A percentile compares a stretch with the other conserved stretches of the same genome.
phyloP scores from a whole-genome alignment of 1,140 invertebrate genomes.

The Drosophila mayri region DNA sequence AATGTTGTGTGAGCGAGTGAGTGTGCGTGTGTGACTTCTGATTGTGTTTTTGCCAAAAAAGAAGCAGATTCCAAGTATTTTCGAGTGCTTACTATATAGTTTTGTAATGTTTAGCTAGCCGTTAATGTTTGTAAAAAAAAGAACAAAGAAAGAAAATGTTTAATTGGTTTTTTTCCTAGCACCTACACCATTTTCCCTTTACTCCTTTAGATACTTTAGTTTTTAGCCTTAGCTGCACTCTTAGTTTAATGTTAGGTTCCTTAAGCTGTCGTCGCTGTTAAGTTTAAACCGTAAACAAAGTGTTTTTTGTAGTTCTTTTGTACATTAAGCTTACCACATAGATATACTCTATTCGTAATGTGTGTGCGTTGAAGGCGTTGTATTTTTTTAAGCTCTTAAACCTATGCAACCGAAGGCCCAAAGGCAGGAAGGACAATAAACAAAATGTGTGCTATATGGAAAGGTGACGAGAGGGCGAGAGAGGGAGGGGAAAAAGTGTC shows the following conservation, averaged over 20 bases:
- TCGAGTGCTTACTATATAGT: slow-evolving; percentile 39
- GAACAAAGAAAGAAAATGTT: slow-evolving; percentile 27
- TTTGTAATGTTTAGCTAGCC: slow-evolving; percentile 53
- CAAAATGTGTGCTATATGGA: slow-evolving; percentile 32
- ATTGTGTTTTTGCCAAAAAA: slow-evolving; percentile 42
- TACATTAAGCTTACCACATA: slow-evolving; percentile 44
- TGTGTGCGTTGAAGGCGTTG: slow-evolving; percentile 53
- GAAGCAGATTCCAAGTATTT: slow-evolving; percentile 72
- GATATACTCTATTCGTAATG: slow-evolving; percentile 27
- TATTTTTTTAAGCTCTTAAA: slow-evolving; percentile 68
- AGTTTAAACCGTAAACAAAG: slow-evolving; percentile 38
- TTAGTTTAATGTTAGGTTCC: slow-evolving; percentile 62
- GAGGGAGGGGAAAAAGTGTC: slow-evolving; percentile 19
- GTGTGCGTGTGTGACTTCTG: slow-evolving; percentile 28
- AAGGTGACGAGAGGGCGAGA: not conserved
- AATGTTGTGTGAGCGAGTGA: slow-evolving; percentile 34
- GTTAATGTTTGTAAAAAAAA: slow-evolving; percentile 68
- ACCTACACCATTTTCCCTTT: not conserved
- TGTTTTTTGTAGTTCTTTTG: slow-evolving; percentile 48
- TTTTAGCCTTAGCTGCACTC: slow-evolving; percentile 47
- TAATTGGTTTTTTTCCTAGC: slow-evolving; percentile 25
- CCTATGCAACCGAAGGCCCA: slow-evolving; percentile 50
- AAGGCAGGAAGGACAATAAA: slow-evolving; percentile 42
- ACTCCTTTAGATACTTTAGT: slow-evolving; percentile 24
- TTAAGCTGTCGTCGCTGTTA: slow-evolving; percentile 64